Conservation (phyloP, 2,113 vertebrate species). For the Corythoichthys intestinalis region DNA sequence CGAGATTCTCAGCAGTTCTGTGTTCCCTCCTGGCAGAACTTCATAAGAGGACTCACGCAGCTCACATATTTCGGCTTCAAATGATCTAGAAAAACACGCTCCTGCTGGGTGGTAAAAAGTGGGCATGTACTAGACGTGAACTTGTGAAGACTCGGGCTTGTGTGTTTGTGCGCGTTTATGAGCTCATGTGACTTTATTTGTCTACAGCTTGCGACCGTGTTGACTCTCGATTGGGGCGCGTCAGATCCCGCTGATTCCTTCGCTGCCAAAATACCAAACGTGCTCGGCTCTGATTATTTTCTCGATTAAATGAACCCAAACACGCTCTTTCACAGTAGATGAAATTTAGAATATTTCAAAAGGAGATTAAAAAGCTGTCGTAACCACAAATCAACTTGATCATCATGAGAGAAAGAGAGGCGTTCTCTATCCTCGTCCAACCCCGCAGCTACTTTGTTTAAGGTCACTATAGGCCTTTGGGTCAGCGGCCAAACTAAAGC, state of each 20-base stretch:
- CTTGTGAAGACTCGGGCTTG: constrained; percentile 28
- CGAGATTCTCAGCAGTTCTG: constrained; percentile 67
- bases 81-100: constrained; percentile 75
- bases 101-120: constrained; percentile 67
- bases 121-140: constrained; percentile 44
- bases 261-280: constrained; percentile 33
- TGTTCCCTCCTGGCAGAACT: constrained; percentile 64
- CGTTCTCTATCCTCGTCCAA: constrained; percentile 54
- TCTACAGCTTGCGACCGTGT: constrained; percentile 33
- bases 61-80: constrained; percentile 75
- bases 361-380: constrained; percentile 32
- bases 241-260: constrained; percentile 27
- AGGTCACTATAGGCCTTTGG: constrained; percentile 69
- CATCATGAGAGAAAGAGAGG: constrained; percentile 62
- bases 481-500: constrained; percentile 78
- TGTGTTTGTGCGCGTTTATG: constrained; percentile 41
- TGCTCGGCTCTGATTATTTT: constrained; percentile 46
- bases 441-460: constrained; percentile 60
- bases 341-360: constrained; percentile 35
- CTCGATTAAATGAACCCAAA: constrained; percentile 41
- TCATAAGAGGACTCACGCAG: constrained; percentile 69
- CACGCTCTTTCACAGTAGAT: constrained; percentile 20
- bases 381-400: constrained; percentile 15
- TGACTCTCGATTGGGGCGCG: constrained; percentile 24
- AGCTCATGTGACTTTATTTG: constrained; percentile 54